A percentile compares a stretch with the other conserved stretches of the same genome.
Conservation (phyloP, 1,140 invertebrate genomes). For the Acyrthosiphon pisum region DNA sequence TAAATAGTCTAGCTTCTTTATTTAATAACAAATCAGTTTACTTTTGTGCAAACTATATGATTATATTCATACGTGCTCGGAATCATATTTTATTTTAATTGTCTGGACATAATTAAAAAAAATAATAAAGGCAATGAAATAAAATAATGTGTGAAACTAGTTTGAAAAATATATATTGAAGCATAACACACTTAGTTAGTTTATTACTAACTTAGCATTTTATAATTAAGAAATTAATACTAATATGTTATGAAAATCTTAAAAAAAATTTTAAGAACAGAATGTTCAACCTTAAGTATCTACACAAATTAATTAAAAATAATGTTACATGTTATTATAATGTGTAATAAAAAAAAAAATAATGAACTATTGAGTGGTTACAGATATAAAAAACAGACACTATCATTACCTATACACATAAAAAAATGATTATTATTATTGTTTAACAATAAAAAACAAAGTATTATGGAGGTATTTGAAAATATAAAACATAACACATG, state of each 20-base stretch:
- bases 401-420: neutral
- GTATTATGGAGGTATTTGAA: neutral
- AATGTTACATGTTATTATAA: neutral
- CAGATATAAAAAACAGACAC: neutral
- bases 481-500: neutral
- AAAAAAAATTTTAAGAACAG: too few species aligned
- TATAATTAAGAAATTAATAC: neutral
- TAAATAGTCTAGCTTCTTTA: neutral
- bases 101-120: neutral
- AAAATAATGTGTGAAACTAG: neutral
- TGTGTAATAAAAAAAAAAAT: neutral
- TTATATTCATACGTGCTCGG: neutral
- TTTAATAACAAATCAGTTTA: conserved; percentile 5
- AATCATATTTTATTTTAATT: neutral
- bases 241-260: too few species aligned
- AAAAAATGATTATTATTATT: neutral
- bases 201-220: neutral
- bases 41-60: neutral
- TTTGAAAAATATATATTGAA: neutral
- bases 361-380: neutral
- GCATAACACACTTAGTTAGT: neutral
- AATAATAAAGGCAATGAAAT: neutral
- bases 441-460: neutral
- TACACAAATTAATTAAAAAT: neutral
- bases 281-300: too few species aligned